phyloP scores from a whole-genome alignment of 2,113 vertebrate genomes.

The Clarias gariepinus region DNA sequence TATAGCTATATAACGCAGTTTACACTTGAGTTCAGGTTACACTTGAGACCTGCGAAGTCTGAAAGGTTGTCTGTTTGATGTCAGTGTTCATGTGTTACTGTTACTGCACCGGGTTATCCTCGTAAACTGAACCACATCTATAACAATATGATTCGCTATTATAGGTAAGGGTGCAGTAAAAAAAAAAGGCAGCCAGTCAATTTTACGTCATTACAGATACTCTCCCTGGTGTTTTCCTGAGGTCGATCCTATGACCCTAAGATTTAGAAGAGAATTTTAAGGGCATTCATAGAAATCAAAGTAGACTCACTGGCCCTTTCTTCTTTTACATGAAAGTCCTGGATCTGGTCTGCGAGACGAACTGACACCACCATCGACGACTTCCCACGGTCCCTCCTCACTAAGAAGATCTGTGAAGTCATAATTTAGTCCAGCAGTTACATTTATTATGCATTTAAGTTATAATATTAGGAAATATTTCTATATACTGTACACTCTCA shows the following conservation, averaged over 20 bases:
- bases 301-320: slow-evolving; percentile 81
- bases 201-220: background rate
- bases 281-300: background rate
- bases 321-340: slow-evolving; percentile 79
- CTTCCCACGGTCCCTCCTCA: slow-evolving; percentile 72
- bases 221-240: background rate
- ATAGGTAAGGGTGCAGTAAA: background rate
- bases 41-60: background rate
- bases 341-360: slow-evolving; percentile 71
- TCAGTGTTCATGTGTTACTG: background rate
- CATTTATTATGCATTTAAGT: background rate
- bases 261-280: background rate
- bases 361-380: slow-evolving; percentile 77
- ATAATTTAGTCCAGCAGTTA: background rate
- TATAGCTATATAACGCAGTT: background rate
- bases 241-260: background rate
- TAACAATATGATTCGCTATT: background rate
- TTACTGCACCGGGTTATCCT: background rate
- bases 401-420: slow-evolving; percentile 75
- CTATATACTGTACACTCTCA: slow-evolving; percentile 62
- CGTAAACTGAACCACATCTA: background rate
- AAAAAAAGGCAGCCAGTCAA: background rate
- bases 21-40: too few relatives aligned
- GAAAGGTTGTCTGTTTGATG: background rate
- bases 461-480: background rate